Conservation (phyloP, 2,888 invertebrate genomes). For the Parascotia fuliginaria region DNA sequence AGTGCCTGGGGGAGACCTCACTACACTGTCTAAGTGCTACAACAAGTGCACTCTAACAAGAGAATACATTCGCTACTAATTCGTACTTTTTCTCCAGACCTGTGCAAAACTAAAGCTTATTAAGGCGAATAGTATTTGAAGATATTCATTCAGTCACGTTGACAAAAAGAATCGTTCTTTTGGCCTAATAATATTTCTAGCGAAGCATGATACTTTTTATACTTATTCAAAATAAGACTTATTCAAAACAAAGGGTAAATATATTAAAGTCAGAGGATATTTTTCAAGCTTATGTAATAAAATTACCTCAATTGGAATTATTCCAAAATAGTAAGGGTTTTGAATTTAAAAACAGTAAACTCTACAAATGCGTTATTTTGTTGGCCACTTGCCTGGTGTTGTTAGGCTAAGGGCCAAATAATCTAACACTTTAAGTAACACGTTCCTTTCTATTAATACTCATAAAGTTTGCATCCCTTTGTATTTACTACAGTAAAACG, state of each 20-base stretch:
- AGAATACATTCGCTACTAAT: neutral
- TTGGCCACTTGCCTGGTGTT: conserved; percentile 17
- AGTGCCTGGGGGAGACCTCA: neutral
- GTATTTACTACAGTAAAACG: no score
- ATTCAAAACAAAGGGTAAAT: no score
- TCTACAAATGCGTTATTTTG: neutral
- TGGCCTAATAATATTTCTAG: no score
- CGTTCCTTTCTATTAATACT: neutral
- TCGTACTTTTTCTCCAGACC: no score
- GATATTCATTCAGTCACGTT: no score
- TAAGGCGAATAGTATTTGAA: neutral
- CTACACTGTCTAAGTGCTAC: neutral
- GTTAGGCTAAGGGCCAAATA: conserved; percentile 15
- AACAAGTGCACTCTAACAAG: neutral
- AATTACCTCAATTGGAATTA: neutral
- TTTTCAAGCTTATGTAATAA: neutral
- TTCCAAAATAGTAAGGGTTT: neutral
- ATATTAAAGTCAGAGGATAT: no score
- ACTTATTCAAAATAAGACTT: no score
- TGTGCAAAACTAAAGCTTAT: neutral
- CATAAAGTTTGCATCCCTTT: neutral
- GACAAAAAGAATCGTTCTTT: no score
- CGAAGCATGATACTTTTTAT: no score
- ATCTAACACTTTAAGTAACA: conserved; percentile 4
- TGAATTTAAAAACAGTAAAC: neutral